Percentiles rank a stretch among this genome's conserved stretches.
These are phyloP conservation scores for Gambusia yucatana DNA, from an alignment of 2,797 vertebrate species.

Conservation along the genomic window DNA sequence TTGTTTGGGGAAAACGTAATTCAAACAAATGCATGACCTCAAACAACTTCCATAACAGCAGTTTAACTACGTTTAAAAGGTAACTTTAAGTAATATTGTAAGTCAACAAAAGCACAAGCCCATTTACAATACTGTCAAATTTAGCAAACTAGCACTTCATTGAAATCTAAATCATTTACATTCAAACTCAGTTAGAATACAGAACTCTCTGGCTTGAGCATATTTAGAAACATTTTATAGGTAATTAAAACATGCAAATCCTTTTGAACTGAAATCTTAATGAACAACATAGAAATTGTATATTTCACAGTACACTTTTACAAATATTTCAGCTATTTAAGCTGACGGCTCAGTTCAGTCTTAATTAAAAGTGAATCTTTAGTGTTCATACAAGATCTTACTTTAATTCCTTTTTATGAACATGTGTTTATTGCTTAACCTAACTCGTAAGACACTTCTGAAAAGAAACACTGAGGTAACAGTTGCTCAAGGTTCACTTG, in stretches of 20 bases:
- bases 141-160: not conserved
- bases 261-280: not conserved
- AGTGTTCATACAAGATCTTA: not conserved
- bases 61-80: not conserved
- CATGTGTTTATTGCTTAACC: not conserved
- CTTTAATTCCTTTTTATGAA: not conserved
- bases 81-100: not conserved
- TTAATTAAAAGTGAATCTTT: not conserved
- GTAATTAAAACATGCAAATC: not conserved
- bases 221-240: not conserved
- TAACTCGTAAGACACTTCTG: conserved; percentile 6
- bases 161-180: not conserved
- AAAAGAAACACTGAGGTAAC: conserved; percentile 67
- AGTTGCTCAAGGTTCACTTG: not conserved
- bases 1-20: not conserved
- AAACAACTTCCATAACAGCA: not conserved
- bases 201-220: not conserved
- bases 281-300: not conserved
- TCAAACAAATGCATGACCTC: not conserved
- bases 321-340: not conserved
- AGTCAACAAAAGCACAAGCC: not conserved
- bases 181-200: not conserved
- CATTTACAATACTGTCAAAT: not conserved
- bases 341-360: not conserved
- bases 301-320: not conserved